phyloP scores from a whole-genome alignment of 2,113 vertebrate genomes.

The Cyanoramphus novaezelandiae region DNA sequence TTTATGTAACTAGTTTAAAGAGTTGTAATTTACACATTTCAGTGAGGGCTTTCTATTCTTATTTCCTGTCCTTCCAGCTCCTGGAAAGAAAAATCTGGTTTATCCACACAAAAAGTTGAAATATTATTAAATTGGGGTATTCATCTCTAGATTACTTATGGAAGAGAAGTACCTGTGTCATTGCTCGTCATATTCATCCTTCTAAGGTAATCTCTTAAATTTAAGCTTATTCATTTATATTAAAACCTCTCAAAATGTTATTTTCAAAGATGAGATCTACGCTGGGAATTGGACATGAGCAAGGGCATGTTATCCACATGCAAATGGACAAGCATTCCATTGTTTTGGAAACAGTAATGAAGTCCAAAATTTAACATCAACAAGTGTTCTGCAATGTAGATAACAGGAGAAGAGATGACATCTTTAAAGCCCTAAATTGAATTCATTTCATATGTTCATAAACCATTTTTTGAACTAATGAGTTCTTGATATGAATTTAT shows the following conservation, averaged over 20 bases:
- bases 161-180: background rate
- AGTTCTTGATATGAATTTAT: background rate
- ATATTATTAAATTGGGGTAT: background rate
- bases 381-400: background rate
- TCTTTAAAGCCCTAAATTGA: background rate
- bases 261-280: background rate
- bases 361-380: background rate
- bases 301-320: background rate
- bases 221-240: background rate
- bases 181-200: background rate
- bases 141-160: background rate
- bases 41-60: background rate
- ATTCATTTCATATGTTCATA: background rate
- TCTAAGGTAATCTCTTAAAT: background rate
- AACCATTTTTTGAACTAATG: background rate
- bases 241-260: background rate
- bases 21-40: background rate
- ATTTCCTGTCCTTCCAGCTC: background rate
- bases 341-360: background rate
- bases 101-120: background rate
- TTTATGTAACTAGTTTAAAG: background rate
- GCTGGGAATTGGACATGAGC: background rate
- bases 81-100: background rate
- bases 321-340: background rate
- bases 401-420: fast-evolving